Evolutionary conservation across 2,888 invertebrate species (phyloP).

Genomic region (Labia minor): DNA sequence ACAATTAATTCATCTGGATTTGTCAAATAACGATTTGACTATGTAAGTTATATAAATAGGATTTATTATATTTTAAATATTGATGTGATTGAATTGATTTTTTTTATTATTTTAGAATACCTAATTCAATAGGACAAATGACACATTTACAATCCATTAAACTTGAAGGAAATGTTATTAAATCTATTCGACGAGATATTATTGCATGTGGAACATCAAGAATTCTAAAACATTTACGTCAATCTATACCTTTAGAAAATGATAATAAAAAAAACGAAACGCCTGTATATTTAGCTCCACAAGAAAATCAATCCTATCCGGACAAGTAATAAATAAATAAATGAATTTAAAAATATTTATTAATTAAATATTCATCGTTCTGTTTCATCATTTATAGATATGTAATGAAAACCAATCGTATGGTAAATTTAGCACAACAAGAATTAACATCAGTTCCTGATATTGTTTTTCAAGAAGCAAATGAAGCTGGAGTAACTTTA

Average conservation of each 20-base stretch:
- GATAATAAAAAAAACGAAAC: not conserved
- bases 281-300: not conserved
- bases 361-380: no score
- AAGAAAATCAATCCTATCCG: constrained; percentile 21
- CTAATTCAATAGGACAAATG: constrained; percentile 47
- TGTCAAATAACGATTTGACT: constrained; percentile 64
- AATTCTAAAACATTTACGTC: constrained; percentile 61
- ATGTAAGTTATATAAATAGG: constrained; percentile 34
- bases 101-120: no score
- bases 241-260: constrained; percentile 31
- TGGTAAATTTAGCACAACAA: constrained; percentile 33
- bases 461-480: constrained; percentile 37
- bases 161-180: constrained; percentile 9
- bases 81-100: no score
- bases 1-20: constrained; percentile 67
- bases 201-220: constrained; percentile 72
- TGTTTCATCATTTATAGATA: constrained; percentile 29
- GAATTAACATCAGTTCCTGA: constrained; percentile 34
- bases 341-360: no score
- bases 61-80: no score
- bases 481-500: constrained; percentile 38
- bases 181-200: constrained; percentile 67
- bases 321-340: no score
- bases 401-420: constrained; percentile 27
- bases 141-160: constrained; percentile 70